A percentile compares a stretch with the other conserved stretches of the same genome.
Evolutionary conservation across 2,113 vertebrate species (phyloP).

Genomic region (Myrmecophaga tridactyla): DNA sequence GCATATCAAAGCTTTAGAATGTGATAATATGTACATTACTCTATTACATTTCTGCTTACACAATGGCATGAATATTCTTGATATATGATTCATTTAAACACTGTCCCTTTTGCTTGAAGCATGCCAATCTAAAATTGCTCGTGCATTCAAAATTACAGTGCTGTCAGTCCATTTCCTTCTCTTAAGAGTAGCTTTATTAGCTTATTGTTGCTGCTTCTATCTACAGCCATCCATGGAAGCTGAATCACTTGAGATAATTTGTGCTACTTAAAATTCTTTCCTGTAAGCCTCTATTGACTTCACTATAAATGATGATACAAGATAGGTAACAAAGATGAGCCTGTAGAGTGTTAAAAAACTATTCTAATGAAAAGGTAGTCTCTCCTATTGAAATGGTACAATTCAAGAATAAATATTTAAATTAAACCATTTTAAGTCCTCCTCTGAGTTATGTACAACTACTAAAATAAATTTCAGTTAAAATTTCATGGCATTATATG

Average conservation of each 20-base stretch:
- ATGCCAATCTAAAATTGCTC: conserved; percentile 13
- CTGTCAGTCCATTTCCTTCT: background rate
- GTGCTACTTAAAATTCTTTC: background rate
- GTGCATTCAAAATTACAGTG: background rate
- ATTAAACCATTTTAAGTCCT: background rate
- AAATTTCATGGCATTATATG: background rate
- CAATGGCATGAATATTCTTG: background rate
- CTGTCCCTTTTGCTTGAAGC: background rate
- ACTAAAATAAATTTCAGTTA: background rate
- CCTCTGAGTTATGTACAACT: background rate
- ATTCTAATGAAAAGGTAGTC: background rate
- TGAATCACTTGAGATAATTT: background rate
- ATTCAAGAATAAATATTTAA: background rate
- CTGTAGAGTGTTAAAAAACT: background rate
- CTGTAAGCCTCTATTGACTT: no score
- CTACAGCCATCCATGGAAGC: background rate
- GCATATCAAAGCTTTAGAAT: background rate
- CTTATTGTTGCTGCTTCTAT: background rate
- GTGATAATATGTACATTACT: background rate
- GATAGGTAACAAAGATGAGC: background rate
- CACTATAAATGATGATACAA: background rate
- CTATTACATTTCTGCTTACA: conserved; percentile 10
- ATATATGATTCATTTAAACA: conserved; percentile 28
- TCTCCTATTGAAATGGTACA: background rate
- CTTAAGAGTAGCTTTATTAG: background rate